Conservation (phyloP, 2,113 vertebrate species). For the Stigmatopora nigra region DNA sequence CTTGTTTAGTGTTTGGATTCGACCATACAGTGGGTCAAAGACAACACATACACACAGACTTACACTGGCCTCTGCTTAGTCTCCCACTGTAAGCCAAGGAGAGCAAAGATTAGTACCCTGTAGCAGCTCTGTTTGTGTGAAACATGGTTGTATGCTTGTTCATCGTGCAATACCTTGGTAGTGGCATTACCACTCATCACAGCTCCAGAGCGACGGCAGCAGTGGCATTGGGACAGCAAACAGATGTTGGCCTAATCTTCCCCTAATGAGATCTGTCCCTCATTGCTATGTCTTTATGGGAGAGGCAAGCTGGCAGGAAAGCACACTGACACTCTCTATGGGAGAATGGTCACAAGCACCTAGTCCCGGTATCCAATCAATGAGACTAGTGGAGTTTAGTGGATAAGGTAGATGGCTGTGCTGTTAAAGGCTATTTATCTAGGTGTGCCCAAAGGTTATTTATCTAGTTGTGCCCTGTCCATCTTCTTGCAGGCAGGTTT, state of each 20-base stretch:
- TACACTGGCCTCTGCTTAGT: constrained; percentile 33
- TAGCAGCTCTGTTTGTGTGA: constrained; percentile 42
- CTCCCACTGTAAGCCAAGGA: constrained; percentile 37
- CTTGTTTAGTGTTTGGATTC: constrained; percentile 52
- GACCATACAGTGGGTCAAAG: constrained; percentile 35
- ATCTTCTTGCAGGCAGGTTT: background rate
- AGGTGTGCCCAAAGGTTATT: too few relatives aligned
- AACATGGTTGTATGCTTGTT: constrained; percentile 34
- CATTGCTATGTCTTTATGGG: constrained; percentile 61
- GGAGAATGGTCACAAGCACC: constrained; percentile 29
- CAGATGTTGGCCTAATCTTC: constrained; percentile 73
- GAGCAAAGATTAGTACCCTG: constrained; percentile 50
- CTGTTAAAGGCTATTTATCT: background rate
- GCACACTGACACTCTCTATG: constrained; percentile 43
- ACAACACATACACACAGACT: constrained; percentile 31
- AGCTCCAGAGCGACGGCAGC: constrained; percentile 29
- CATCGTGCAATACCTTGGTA: constrained; percentile 34
- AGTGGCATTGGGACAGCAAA: constrained; percentile 59
- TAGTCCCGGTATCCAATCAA: constrained; percentile 22
- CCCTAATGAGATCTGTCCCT: constrained; percentile 72
- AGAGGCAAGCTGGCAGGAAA: constrained; percentile 56
- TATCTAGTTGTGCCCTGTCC: too few relatives aligned
- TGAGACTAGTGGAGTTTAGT: constrained; percentile 27
- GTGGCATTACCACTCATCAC: constrained; percentile 34
- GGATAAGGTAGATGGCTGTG: constrained; percentile 5